Evolutionary conservation across 2,113 vertebrate genomes (phyloP), one percentile per base, ranked within the genome.

Genomic region (Aphyosemion australe): DNA sequence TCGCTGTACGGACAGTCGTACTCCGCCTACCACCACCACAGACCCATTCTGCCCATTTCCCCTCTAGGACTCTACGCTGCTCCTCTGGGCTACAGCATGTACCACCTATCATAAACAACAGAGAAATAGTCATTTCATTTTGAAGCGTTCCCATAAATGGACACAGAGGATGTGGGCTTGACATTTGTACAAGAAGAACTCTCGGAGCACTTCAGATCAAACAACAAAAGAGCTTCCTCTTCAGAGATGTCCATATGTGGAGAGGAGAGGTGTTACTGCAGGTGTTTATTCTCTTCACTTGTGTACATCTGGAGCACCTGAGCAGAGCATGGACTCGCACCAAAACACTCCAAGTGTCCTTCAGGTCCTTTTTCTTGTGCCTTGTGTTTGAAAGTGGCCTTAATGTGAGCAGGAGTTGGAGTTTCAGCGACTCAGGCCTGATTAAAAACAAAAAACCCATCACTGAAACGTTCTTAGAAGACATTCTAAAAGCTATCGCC

Each of bases 51-150:
- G 67, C 89, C 91, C 39, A 72, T 93, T 2, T 78, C 90, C 5
- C 90, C 91, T 10, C 46, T 91, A 19, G 87, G 90, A 80, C 83
- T 93, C 8, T 93, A 93, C 4, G 76, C 88, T 4, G 60, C 87
- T 21, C 88, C 89, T 1, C 69, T 93, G 74, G 90, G 87, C 61
- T 93, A 91, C 82, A 71, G 90, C 80, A 89, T 93, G 88, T 92
- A 92, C 85, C 90, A 92, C 73, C 74, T 93, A 4, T 87, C 87
- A 11, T 92, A 82, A 86, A 61, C 3, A 37, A 62, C 37, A 58
- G 72, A 77, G 80, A 64, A 72, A 76, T 63, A 15, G 21, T 39
- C 18, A 18, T 6, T 53, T 15, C 31, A 15, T 61, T 72, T 63
- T 15, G 8, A 5, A 48, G 76, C 65, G 66, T 69, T 61, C 64